phyloP scores from a whole-genome alignment of 2,888 invertebrate genomes.

The Spilosoma lubricipeda region DNA sequence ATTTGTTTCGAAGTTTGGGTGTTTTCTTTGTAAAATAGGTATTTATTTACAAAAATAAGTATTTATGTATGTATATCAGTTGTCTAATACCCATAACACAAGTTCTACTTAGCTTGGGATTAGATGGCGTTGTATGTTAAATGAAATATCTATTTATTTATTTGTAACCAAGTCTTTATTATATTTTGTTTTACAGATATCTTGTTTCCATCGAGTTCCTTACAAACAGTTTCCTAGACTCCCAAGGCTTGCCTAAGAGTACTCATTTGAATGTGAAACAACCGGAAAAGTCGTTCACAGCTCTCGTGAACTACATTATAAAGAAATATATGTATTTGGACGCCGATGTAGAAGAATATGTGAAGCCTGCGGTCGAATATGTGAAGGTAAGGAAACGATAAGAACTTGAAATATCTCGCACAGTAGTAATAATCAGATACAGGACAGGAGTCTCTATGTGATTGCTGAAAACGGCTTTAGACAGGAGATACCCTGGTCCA shows the following conservation, averaged over 20 bases:
- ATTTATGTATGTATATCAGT: too few relatives aligned
- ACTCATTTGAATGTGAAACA: constrained; percentile 89
- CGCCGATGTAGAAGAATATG: constrained; percentile 90
- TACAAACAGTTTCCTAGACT: constrained; percentile 91
- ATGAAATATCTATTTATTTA: too few relatives aligned
- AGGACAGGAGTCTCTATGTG: too few relatives aligned
- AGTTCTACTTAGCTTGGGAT: too few relatives aligned
- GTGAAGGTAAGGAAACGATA: constrained; percentile 80
- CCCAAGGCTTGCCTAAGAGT: constrained; percentile 91
- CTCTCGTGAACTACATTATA: constrained; percentile 89
- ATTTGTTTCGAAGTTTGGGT: too few relatives aligned
- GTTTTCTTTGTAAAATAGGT: too few relatives aligned
- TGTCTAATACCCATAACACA: too few relatives aligned
- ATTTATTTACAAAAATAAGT: too few relatives aligned
- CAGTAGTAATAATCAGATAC: too few relatives aligned
- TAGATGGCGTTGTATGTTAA: too few relatives aligned
- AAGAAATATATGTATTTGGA: constrained; percentile 90
- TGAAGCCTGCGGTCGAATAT: constrained; percentile 91
- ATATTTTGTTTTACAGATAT: constrained; percentile 82
- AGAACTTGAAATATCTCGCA: background rate
- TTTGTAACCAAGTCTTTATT: background rate
- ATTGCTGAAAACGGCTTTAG: too few relatives aligned
- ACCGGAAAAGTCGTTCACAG: constrained; percentile 90
- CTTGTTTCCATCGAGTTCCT: constrained; percentile 89
- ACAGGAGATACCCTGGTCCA: too few relatives aligned